Conservation (phyloP, 64 coral and sea anemone species). For the Trachythela sp. region DNA sequence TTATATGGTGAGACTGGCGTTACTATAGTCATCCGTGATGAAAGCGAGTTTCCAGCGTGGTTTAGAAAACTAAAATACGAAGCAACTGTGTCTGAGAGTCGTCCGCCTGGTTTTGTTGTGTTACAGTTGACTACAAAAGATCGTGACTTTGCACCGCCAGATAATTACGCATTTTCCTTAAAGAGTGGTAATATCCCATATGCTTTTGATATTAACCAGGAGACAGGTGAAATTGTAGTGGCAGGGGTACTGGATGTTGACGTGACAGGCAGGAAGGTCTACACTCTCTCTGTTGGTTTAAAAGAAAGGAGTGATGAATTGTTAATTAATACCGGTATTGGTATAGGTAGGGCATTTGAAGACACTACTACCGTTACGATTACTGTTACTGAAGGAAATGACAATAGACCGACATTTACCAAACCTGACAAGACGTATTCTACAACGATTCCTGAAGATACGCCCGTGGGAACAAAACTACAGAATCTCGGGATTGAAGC, state of each 20-base stretch:
- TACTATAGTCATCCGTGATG: not conserved
- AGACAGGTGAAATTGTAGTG: not conserved
- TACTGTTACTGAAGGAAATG: not conserved
- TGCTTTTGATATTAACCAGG: constrained; percentile 19
- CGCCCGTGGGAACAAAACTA: not conserved
- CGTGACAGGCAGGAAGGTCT: not conserved
- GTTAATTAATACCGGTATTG: not conserved
- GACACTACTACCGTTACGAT: not conserved
- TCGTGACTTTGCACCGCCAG: not conserved
- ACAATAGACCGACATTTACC: not conserved
- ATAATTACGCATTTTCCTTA: not conserved
- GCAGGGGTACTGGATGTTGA: not conserved
- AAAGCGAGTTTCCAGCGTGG: not conserved
- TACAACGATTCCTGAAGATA: not conserved
- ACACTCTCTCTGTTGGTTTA: not conserved
- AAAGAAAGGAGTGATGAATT: not conserved
- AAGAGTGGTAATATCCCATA: not conserved
- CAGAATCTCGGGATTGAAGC: not conserved
- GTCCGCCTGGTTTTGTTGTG: not conserved
- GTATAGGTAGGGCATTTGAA: not conserved
- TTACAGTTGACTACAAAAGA: not conserved
- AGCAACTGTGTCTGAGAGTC: not conserved
- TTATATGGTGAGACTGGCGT: constrained; percentile 6
- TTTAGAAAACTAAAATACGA: constrained; percentile 1
- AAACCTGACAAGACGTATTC: not conserved